phyloP scores from a whole-genome alignment of 2,888 invertebrate species.

The Drosophila falleni region DNA sequence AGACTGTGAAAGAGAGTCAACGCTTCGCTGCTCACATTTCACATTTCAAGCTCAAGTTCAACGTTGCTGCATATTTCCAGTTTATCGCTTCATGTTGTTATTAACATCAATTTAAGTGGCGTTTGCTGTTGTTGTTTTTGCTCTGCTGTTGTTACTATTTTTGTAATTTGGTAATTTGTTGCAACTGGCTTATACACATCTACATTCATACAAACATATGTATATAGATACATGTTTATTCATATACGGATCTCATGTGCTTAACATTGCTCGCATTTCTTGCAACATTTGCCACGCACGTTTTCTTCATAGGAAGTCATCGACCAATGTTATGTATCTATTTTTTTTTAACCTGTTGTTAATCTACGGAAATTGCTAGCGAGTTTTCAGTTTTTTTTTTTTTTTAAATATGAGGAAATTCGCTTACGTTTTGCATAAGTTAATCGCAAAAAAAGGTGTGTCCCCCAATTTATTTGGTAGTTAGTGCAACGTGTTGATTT shows the following conservation, averaged over 20 bases:
- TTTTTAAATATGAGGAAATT: constrained; percentile 66
- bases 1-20: constrained; percentile 18
- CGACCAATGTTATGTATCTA: constrained; percentile 54
- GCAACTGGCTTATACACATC: constrained; percentile 36
- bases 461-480: constrained; percentile 37
- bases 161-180: constrained; percentile 66
- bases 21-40: constrained; percentile 60
- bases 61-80: constrained; percentile 72
- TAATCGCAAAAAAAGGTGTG: constrained; percentile 40
- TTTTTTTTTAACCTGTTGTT: constrained; percentile 32
- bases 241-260: constrained; percentile 42
- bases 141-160: constrained; percentile 44
- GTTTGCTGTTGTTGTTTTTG: constrained; percentile 38
- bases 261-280: constrained; percentile 70
- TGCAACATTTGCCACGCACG: constrained; percentile 69
- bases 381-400: constrained; percentile 27
- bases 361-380: constrained; percentile 69
- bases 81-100: constrained; percentile 67
- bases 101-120: constrained; percentile 75
- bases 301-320: constrained; percentile 68
- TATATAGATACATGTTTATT: constrained; percentile 8
- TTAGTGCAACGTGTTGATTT: constrained; percentile 25
- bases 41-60: constrained; percentile 79
- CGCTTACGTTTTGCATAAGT: constrained; percentile 64
- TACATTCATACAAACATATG: constrained; percentile 2